Conservation (phyloP, 2,888 invertebrate genomes). For the Pristionchus japonicus region DNA sequence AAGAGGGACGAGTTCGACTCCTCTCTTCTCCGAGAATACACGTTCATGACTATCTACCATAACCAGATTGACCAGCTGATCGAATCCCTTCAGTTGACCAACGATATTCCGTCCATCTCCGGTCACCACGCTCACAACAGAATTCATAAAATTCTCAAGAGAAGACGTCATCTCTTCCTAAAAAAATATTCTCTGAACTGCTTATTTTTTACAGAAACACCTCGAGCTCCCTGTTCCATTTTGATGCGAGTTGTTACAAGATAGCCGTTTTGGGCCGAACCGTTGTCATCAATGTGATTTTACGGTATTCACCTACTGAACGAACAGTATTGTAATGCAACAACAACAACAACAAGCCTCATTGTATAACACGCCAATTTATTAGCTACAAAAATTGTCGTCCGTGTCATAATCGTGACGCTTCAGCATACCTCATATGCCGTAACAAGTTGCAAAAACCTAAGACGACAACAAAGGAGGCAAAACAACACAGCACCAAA, state of each 20-base stretch:
- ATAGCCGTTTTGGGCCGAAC: too few relatives aligned
- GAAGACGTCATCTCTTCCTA: slow-evolving; percentile 70
- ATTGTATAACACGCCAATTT: too few relatives aligned
- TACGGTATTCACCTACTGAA: slow-evolving; percentile 14
- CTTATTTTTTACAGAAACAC: too few relatives aligned
- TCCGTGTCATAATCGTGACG: slow-evolving; percentile 29
- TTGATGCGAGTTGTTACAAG: too few relatives aligned
- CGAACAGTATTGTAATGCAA: slow-evolving; percentile 11
- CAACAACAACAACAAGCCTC: too few relatives aligned
- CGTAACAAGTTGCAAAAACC: slow-evolving; percentile 44
- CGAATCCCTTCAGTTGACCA: slow-evolving; percentile 92
- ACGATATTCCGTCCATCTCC: slow-evolving; percentile 96
- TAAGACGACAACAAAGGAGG: slow-evolving; percentile 44
- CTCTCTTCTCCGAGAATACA: slow-evolving; percentile 88
- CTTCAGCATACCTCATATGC: slow-evolving; percentile 32
- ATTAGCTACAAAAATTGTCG: slow-evolving; percentile 44
- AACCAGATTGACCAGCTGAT: slow-evolving; percentile 98
- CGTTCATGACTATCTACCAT: slow-evolving; percentile 97
- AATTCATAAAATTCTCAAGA: slow-evolving; percentile 70
- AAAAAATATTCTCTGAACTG: too few relatives aligned
- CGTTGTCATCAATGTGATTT: too few relatives aligned
- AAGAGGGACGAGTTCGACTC: slow-evolving; percentile 94
- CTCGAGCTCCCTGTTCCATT: too few relatives aligned
- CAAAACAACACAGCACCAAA: slow-evolving; percentile 33
- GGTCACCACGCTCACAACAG: slow-evolving; percentile 88